These are phyloP conservation scores for Sepiola atlantica DNA, from an alignment of 2,888 invertebrate genomes.

Conservation along the genomic window DNA sequence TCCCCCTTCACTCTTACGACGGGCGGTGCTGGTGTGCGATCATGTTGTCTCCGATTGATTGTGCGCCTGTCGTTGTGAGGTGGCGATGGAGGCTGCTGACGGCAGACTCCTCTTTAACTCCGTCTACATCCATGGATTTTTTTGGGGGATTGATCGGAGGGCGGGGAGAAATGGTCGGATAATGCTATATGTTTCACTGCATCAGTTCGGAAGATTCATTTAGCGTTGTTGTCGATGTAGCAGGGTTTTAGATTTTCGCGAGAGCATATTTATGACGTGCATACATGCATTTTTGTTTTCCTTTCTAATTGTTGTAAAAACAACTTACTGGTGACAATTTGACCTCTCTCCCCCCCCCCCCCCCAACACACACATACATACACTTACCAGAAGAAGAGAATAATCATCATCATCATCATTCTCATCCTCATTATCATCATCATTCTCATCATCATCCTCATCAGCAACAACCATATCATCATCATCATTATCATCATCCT, in stretches of 20 bases:
- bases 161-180: not conserved
- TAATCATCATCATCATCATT: too few relatives aligned
- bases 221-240: not conserved
- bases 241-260: not conserved
- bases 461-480: too few relatives aligned
- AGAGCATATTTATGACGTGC: not conserved
- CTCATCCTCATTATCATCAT: too few relatives aligned
- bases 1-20: not conserved
- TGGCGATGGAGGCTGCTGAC: not conserved
- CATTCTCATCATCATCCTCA: too few relatives aligned
- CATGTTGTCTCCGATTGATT: slow-evolving; percentile 4
- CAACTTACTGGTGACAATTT: too few relatives aligned
- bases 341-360: too few relatives aligned
- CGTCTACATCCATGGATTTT: not conserved
- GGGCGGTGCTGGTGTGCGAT: not conserved
- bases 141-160: not conserved
- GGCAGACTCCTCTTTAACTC: not conserved
- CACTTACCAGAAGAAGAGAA: too few relatives aligned
- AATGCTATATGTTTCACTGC: not conserved
- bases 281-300: not conserved
- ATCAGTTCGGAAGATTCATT: not conserved
- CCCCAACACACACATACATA: too few relatives aligned
- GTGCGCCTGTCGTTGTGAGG: too few relatives aligned
- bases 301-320: too few relatives aligned
- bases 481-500: too few relatives aligned